Evolutionary conservation across 2,888 invertebrate species (phyloP), one percentile per base, ranked within the genome.

Genomic region (Anticlea derivata): DNA sequence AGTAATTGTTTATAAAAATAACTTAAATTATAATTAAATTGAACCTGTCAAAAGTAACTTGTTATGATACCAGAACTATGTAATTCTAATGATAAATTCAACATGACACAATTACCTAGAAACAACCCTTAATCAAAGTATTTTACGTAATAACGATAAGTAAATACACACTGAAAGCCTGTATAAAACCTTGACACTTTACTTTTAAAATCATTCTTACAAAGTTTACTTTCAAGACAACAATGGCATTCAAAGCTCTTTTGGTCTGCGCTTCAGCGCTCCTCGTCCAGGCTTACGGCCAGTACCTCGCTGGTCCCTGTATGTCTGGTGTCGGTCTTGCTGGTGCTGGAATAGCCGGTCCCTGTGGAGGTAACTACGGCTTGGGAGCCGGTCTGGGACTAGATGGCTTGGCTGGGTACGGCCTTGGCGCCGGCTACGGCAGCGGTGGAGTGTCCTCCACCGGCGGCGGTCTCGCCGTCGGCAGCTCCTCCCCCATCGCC

Each of bases 401-500:
- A 0, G 29, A 27, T 8, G 45, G 49, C 12, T 26, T 37, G n/a
- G 50, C 31, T 6, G 41, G 40, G 1, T 20, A 12, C n/a, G 43
- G 24, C 3, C 22, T 34, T 10, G 34, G 34, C 8, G 44, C 50
- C 22, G 34, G 52, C 41, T 30, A 40, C 31, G 52, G 56, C 22
- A 34, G 37, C 26, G 46, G 48, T 6, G 50, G 56, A 3, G 59
- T 55, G 5, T 51, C 56, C 2, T 61, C 66, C 22, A 66, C 61
- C 40, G 70, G 68, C 23, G 70, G 67, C 1, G 61, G 65, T n/a
- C 55, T 69, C 29, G 8, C 54, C 1, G 65, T 66, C 2, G 52
- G 60, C 27, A 67, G 66, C 53, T 58, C 57, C 13, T 65, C 73
- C 2, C 66, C 71, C 1, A 66, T 70, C 20, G 51, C 68, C 0